Conservation (phyloP, 2,888 invertebrate genomes). For the Malachius bipustulatus region DNA sequence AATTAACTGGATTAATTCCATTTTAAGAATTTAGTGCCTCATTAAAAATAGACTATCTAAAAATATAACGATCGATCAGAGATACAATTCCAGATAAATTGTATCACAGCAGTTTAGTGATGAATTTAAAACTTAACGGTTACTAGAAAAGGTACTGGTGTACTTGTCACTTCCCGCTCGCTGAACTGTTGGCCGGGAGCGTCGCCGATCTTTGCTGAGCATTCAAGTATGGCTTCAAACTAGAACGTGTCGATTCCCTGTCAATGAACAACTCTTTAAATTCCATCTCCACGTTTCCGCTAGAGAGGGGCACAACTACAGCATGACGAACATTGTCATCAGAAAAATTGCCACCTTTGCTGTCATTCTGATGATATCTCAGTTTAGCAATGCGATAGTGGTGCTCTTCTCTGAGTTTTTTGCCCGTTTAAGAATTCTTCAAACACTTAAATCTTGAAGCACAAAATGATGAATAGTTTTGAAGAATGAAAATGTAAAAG, state of each 20-base stretch:
- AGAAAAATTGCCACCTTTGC: too few species aligned
- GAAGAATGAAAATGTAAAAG: too few species aligned
- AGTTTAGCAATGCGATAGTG: too few species aligned
- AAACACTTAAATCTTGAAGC: too few species aligned
- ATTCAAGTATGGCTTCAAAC: conserved; percentile 60
- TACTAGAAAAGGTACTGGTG: conserved; percentile 9
- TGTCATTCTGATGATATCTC: too few species aligned
- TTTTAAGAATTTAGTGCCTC: conserved; percentile 20
- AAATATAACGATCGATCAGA: conserved; percentile 8
- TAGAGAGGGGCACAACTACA: too few species aligned
- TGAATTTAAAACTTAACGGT: conserved; percentile 13
- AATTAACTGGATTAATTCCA: conserved; percentile 6
- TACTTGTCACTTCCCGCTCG: conserved; percentile 43
- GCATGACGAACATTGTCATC: too few species aligned
- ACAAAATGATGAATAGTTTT: too few species aligned
- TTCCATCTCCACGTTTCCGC: too few species aligned
- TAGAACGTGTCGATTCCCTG: conserved; percentile 69
- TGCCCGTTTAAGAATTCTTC: too few species aligned
- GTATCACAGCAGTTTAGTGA: conserved; percentile 20
- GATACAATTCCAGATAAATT: conserved; percentile 13
- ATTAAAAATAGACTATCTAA: conserved; percentile 19
- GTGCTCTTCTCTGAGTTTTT: too few species aligned
- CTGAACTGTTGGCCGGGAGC: conserved; percentile 72
- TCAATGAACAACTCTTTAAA: conserved; percentile 1
- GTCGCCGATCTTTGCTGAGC: conserved; percentile 76